These are phyloP conservation scores for Pseudochirops corinnae DNA, from an alignment of 2,797 vertebrate species.

Conservation along the genomic window DNA sequence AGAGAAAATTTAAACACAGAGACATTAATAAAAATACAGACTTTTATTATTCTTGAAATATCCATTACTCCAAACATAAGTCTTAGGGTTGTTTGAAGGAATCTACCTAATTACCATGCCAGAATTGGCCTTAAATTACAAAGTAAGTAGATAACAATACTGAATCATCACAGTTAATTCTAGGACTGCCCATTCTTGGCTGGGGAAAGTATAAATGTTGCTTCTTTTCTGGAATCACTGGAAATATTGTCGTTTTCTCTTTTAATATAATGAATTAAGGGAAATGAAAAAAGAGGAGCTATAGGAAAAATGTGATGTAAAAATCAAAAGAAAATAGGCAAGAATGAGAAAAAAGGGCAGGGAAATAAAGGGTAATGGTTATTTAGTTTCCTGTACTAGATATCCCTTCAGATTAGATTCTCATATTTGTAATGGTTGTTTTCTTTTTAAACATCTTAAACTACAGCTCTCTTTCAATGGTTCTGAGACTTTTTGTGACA, in stretches of 20 bases:
- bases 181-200: neutral
- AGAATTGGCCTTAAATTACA: neutral
- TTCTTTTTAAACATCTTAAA: neutral
- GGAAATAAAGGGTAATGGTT: neutral
- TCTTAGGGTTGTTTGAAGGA: constrained; percentile 29
- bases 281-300: neutral
- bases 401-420: neutral
- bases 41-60: constrained; percentile 44
- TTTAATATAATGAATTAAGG: neutral
- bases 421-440: neutral
- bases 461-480: neutral
- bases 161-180: neutral
- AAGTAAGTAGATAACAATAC: neutral
- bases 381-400: neutral
- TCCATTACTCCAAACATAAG: constrained; percentile 34
- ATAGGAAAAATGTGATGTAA: neutral
- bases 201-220: neutral
- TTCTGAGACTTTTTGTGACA: neutral
- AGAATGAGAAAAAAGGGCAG: neutral
- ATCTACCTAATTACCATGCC: constrained; percentile 5
- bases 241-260: neutral
- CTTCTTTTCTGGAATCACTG: neutral
- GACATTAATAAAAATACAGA: neutral
- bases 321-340: constrained; percentile 15
- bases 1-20: constrained; percentile 16